Evolutionary conservation across 2,113 vertebrate genomes (phyloP), one percentile per base, ranked within the genome.

Genomic region (Odontesthes bonariensis): DNA sequence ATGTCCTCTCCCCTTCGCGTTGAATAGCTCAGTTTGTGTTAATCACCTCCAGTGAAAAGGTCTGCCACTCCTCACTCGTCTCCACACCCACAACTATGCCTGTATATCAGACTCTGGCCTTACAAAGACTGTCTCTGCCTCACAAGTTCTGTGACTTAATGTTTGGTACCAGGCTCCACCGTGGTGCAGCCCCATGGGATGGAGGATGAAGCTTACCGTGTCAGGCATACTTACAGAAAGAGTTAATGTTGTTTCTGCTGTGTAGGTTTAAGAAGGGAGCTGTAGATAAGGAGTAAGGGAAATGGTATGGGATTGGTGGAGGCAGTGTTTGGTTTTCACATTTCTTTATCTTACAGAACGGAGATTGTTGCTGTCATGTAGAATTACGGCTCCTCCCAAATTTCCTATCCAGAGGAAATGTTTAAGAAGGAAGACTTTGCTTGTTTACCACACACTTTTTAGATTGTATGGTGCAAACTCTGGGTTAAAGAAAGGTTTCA

Each of bases 11-110:
- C 65, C 73, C 69, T 60, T 82, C 59, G 71, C 1, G 66, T 56
- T 82, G 76, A 64, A 86, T 58, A 60, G 20, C 77, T 77, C 19
- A 16, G 72, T 81, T 71, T 83, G 69, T 82, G 87, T 94, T 73
- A 91, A 93, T 94, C 91, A 91, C 86, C 67, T 82, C 58, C 83
- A 68, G 60, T 88, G 76, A 93, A 93, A 93, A 93, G 91, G 83
- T 84, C 88, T 77, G 78, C 77, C 78, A 32, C 72, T 87, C 82
- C 81, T 73, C 52, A 79, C 77, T 56, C 55, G 77, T 54, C 77
- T 80, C 77, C 74, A 68, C 83, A 82, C 84, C 82, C 84, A 79
- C 88, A 73, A 35, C 84, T 78, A 74, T 52, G 77, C 78, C 80
- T 89, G 73, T 85, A 87, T 85, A 86, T 90, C 88, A 85, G 76